Percentiles rank a stretch among this genome's conserved stretches.
Evolutionary conservation across 2,113 vertebrate species (phyloP).

Genomic region (Sardina pilchardus): DNA sequence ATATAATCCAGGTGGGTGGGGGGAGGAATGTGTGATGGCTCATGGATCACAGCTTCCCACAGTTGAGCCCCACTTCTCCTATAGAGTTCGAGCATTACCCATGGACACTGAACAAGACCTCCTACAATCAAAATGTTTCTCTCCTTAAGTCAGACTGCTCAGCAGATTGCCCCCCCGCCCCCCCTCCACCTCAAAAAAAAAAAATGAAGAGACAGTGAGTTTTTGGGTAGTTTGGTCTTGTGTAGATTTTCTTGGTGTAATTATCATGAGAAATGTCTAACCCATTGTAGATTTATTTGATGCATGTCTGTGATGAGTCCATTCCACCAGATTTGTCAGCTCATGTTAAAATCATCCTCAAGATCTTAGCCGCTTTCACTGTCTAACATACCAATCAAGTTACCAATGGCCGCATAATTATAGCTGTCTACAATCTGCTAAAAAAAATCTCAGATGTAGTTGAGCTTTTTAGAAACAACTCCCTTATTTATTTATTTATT

Average conservation of each 20-base stretch:
- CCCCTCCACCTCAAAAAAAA: background rate
- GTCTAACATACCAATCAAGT: background rate
- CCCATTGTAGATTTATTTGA: background rate
- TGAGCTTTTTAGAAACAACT: background rate
- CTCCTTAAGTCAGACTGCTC: background rate
- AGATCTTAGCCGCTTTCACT: background rate
- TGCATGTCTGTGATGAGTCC: background rate
- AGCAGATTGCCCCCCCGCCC: background rate
- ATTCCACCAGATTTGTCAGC: background rate
- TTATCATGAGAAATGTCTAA: background rate
- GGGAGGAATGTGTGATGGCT: conserved; percentile 67
- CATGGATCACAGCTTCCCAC: conserved; percentile 70
- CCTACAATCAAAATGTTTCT: background rate
- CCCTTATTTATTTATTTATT: background rate
- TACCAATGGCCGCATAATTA: background rate
- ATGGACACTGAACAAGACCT: background rate
- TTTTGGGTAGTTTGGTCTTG: background rate
- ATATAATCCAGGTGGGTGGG: conserved; percentile 70
- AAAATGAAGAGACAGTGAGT: background rate
- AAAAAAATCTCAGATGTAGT: background rate
- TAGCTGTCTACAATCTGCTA: background rate
- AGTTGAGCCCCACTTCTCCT: background rate
- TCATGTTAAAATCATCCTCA: background rate
- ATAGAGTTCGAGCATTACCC: background rate
- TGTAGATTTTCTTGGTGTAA: background rate